These are phyloP conservation scores for Caradrina kadenii DNA, from an alignment of 2,888 invertebrate species.

Conservation along the genomic window DNA sequence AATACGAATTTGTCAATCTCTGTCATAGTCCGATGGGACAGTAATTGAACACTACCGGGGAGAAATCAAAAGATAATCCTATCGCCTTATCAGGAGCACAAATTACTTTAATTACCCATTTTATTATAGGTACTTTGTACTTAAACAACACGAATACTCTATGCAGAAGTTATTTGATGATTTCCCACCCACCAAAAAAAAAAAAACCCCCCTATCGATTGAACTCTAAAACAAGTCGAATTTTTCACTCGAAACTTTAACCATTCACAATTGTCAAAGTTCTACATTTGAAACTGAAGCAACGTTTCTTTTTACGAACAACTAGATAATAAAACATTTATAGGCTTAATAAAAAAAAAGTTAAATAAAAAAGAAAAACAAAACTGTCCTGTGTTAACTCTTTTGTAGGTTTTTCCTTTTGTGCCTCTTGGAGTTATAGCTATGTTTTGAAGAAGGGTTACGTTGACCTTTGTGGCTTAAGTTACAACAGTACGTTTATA, in stretches of 20 bases:
- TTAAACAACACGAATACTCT: slow-evolving; percentile 5
- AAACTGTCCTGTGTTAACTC: slow-evolving; percentile 67
- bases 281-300: slow-evolving; percentile 67
- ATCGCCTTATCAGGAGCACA: no score
- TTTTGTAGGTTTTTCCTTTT: slow-evolving; percentile 67
- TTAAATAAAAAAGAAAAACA: slow-evolving; percentile 68
- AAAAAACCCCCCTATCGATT: slow-evolving; percentile 59
- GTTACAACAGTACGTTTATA: background rate
- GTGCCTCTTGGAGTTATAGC: slow-evolving; percentile 29
- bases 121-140: background rate
- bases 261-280: slow-evolving; percentile 70
- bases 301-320: slow-evolving; percentile 68
- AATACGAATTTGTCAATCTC: background rate
- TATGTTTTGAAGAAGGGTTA: slow-evolving; percentile 9
- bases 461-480: slow-evolving; percentile 10
- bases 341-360: slow-evolving; percentile 70
- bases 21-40: no score
- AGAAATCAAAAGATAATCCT: no score
- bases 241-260: slow-evolving; percentile 61
- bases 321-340: slow-evolving; percentile 77
- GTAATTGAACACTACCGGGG: no score
- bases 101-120: background rate
- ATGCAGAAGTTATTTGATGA: slow-evolving; percentile 1
- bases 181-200: no score
- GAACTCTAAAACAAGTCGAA: slow-evolving; percentile 62